phyloP scores from a whole-genome alignment of 2,797 vertebrate genomes.

The Lepus townsendii region DNA sequence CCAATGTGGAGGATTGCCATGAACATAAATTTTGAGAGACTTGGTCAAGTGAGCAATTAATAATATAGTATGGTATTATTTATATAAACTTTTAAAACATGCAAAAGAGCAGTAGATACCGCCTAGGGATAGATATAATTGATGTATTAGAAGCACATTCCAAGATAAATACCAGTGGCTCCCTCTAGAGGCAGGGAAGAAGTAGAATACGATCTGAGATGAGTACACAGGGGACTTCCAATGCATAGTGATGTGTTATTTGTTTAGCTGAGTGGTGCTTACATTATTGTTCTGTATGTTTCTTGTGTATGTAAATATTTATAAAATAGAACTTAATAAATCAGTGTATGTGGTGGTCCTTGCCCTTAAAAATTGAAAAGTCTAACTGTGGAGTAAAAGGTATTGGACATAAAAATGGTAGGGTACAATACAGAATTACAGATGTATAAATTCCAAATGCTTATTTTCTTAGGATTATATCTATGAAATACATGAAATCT shows the following conservation, averaged over 20 bases:
- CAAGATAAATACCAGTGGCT: neutral
- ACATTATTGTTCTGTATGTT: neutral
- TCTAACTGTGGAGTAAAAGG: neutral
- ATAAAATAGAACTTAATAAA: conserved; percentile 8
- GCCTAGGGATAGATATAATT: neutral
- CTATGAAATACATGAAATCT: too few species aligned
- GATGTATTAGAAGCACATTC: neutral
- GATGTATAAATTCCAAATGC: neutral
- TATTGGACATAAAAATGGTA: neutral
- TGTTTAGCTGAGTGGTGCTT: neutral
- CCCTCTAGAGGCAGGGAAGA: neutral
- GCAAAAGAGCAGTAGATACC: too few species aligned
- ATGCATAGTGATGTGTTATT: neutral
- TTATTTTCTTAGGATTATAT: too few species aligned
- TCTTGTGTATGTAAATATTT: neutral
- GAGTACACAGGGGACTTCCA: fast-evolving
- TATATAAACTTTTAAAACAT: neutral
- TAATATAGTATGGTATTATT: neutral
- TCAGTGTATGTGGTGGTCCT: neutral
- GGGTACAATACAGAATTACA: neutral
- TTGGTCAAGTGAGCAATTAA: neutral
- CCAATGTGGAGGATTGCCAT: neutral
- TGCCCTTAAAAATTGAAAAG: neutral
- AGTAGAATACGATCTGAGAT: neutral
- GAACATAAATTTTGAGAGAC: conserved; percentile 17